Conservation (phyloP, 2,113 vertebrate species). For the Meriones unguiculatus region DNA sequence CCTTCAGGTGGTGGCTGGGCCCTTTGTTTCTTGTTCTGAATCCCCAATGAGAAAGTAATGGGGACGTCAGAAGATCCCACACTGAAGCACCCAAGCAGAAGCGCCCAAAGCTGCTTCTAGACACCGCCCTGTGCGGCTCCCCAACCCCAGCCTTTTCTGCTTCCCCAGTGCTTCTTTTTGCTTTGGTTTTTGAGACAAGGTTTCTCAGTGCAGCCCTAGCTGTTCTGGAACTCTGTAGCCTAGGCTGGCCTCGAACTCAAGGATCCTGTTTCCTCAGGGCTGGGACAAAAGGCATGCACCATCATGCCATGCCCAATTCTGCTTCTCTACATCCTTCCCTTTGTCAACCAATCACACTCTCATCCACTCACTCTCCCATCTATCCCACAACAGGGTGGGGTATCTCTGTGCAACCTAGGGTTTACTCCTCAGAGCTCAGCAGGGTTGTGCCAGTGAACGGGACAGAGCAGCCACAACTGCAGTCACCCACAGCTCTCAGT, state of each 20-base stretch:
- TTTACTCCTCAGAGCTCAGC: neutral
- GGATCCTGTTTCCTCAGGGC: neutral
- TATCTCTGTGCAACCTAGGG: neutral
- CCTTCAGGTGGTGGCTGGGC: rapidly evolving
- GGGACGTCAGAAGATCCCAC: neutral
- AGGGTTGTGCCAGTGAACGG: neutral
- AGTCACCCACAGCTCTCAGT: neutral
- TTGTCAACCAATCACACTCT: neutral
- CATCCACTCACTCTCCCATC: too few species aligned
- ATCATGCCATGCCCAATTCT: neutral
- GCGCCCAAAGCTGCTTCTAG: neutral
- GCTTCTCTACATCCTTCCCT: neutral
- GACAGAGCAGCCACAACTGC: too few species aligned
- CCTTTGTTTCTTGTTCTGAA: neutral
- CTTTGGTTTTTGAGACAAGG: neutral
- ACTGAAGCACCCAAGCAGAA: too few species aligned
- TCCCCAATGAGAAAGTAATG: neutral
- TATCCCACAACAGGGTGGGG: too few species aligned
- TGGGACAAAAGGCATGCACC: neutral
- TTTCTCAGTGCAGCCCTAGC: neutral
- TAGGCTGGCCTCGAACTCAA: neutral
- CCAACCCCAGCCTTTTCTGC: neutral
- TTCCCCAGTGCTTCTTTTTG: neutral
- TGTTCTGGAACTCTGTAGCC: neutral
- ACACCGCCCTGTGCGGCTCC: neutral